Conservation (phyloP, 2,797 vertebrate species). For the Pteropus rufus region DNA sequence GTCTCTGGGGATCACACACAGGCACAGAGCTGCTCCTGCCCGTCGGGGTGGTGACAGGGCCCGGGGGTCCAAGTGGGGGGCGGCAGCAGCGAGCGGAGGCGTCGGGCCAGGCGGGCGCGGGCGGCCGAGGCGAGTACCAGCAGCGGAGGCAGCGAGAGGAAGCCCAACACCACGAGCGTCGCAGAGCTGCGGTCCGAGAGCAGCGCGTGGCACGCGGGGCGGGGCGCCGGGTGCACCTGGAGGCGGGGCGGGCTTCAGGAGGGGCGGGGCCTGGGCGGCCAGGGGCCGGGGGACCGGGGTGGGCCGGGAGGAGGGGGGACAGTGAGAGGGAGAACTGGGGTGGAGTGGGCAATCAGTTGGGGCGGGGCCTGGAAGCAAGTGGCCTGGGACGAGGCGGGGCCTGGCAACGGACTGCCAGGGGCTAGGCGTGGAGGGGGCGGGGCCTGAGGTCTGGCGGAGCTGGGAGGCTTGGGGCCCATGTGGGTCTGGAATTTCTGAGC, state of each 20-base stretch:
- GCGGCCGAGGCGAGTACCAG: constrained; percentile 91
- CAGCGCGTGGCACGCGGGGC: constrained; percentile 86
- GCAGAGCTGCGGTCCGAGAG: constrained; percentile 95
- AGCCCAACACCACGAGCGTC: constrained; percentile 94
- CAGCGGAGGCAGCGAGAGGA: constrained; percentile 95
- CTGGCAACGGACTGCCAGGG: rapidly evolving
- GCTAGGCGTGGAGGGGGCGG: neutral
- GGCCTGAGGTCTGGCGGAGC: no score
- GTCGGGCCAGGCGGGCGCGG: constrained; percentile 89
- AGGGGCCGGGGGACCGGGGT: rapidly evolving
- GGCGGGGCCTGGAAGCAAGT: no score
- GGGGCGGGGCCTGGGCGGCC: neutral
- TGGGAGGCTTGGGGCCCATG: no score
- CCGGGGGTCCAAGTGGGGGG: constrained; percentile 84
- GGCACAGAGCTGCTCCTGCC: constrained; percentile 27
- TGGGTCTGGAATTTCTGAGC: neutral
- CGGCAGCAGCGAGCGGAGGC: constrained; percentile 80
- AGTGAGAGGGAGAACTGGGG: neutral
- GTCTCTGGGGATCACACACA: neutral
- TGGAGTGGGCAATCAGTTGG: neutral
- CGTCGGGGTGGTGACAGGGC: neutral
- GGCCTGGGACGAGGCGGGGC: neutral
- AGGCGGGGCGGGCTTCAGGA: neutral
- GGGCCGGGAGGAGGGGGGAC: neutral
- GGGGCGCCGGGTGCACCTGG: constrained; percentile 82